Percentiles rank a stretch among this genome's conserved stretches.
Evolutionary conservation across 2,888 invertebrate genomes (phyloP).

Genomic region (Iphiclides podalirius): DNA sequence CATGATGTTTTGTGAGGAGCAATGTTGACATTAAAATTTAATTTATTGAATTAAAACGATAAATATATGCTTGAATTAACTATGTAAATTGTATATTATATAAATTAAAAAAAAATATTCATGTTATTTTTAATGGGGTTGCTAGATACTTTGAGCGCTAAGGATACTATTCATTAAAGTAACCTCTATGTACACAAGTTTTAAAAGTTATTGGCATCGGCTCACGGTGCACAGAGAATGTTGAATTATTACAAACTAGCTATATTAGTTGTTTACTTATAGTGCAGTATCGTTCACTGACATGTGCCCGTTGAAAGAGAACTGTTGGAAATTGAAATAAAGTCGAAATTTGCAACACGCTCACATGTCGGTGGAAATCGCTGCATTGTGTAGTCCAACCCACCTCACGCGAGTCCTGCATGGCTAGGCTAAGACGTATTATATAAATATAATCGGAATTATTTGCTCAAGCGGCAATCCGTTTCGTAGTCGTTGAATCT

Average conservation of each 20-base stretch:
- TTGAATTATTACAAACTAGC: conserved; percentile 45
- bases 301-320: conserved; percentile 32
- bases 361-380: not conserved
- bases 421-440: conserved; percentile 56
- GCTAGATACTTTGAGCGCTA: conserved; percentile 65
- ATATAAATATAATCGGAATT: conserved; percentile 53
- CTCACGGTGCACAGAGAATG: conserved; percentile 61
- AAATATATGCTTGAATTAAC: conserved; percentile 65
- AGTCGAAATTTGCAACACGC: too few relatives aligned
- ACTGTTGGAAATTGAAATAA: too few relatives aligned
- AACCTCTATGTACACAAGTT: conserved; percentile 42
- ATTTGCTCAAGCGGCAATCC: conserved; percentile 77
- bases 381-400: conserved; percentile 59
- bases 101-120: conserved; percentile 60
- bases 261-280: conserved; percentile 52
- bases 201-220: conserved; percentile 48
- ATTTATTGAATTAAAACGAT: conserved; percentile 55
- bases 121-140: conserved; percentile 71
- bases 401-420: conserved; percentile 61
- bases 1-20: conserved; percentile 47
- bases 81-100: conserved; percentile 74
- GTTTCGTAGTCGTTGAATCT: conserved; percentile 74
- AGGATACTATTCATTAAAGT: conserved; percentile 37
- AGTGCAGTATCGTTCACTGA: conserved; percentile 36
- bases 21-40: conserved; percentile 56